phyloP scores from a whole-genome alignment of 2,888 invertebrate species.

The Adineta ricciae region DNA sequence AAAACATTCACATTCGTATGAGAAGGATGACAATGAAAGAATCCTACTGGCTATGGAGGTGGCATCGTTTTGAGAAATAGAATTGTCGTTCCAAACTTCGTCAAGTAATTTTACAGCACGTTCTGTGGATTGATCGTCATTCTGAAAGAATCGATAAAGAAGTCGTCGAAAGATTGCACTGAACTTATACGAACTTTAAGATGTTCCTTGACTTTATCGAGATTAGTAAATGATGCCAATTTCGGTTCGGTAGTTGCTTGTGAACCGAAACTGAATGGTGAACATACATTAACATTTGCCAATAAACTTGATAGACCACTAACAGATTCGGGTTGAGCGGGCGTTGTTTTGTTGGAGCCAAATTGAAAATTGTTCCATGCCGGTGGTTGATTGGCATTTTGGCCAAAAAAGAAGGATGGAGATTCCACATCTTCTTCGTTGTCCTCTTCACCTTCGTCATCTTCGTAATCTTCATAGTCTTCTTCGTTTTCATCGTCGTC shows the following conservation, averaged over 20 bases:
- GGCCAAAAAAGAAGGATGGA: background rate
- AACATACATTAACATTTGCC: background rate
- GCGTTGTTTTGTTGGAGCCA: background rate
- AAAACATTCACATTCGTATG: background rate
- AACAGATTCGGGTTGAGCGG: background rate
- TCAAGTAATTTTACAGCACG: background rate
- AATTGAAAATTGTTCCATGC: background rate
- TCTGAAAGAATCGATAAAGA: background rate
- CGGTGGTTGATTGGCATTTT: background rate
- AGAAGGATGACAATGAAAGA: background rate
- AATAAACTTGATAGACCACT: background rate
- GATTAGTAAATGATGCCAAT: background rate
- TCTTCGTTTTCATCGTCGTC: constrained; percentile 17
- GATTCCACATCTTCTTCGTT: constrained; percentile 24
- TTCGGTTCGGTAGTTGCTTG: background rate
- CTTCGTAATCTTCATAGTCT: background rate
- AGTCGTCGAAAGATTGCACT: too few relatives aligned
- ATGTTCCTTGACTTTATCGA: background rate
- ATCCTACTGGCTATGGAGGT: background rate
- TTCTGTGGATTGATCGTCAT: background rate
- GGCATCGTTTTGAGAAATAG: background rate
- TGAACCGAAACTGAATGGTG: background rate
- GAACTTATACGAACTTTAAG: background rate
- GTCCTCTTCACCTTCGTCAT: constrained; percentile 8
- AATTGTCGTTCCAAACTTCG: background rate